Base-by-base conservation (phyloP, 1,140 invertebrate species). In the Protaetia brevitarsis region DNA sequence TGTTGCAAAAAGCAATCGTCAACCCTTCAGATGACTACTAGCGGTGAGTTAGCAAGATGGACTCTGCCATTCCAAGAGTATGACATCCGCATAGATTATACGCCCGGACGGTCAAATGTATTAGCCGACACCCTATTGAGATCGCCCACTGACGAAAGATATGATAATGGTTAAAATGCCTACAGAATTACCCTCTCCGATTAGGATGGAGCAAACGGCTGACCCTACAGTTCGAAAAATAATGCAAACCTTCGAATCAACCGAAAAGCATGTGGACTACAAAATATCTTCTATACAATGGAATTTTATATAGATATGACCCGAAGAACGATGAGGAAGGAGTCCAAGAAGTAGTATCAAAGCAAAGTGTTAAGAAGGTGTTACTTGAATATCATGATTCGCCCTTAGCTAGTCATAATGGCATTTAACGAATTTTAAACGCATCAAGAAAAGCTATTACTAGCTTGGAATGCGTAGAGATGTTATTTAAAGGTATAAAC, bases 381-480 rank as follows among this genome's bases (percentile, higher is more conserved):
- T 64, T 71, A 28, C 6, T 6, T 0, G 71, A 72, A 19, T 72
- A 62, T 60, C 72, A 72, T 34, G 68, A 76, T 21, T 72, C 69
- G 3, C 71, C 71, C 0, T 66, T 26, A 2, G 68, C 73, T 13
- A 78, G 76, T 1, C 65, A 73, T 69, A 62, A 76, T 68, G 79
- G 75, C 26, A 57, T 68, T 2, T 68, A 73, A 58, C 31, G 65
- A 73, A 66, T 56, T 3, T 75, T 63, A 23, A 63, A n/a, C 64
- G 69, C 13, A 71, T 76, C n/a, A 31, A 26, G 16, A 2, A 16
- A 28, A n/a, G 64, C 58, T 67, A 75, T 70, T 65, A 77, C 66
- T 69, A 74, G 77, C 21, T 62, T 28, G 58, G 28, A 4, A 69
- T 74, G 34, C 13, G 66, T 16, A 19, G 34, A 36, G 56, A 67